Base-by-base conservation (phyloP, 2,888 invertebrate species). In the Ametastegia equiseti region DNA sequence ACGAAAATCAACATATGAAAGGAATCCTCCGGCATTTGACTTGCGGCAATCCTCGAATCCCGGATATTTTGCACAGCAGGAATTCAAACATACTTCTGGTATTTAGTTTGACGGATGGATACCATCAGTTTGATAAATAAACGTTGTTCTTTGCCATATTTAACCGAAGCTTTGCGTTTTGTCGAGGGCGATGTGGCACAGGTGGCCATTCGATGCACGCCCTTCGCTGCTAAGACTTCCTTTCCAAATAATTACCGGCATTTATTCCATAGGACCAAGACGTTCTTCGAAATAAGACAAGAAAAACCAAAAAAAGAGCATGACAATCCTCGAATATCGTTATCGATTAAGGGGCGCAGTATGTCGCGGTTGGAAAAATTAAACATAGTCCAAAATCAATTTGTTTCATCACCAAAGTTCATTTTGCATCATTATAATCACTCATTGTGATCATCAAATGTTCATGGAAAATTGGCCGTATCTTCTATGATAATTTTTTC, bases 121-220 rank as follows among this genome's bases (percentile, higher is more conserved):
- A 69, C 83, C 84, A 88, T 89, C 88, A 86, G 83, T 80, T 81
- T 89, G 89, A 89, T 88, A 84, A 88, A 89, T 89, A 88, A 89
- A 88, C 87, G 84, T 83, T 83, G 84, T 85, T 86, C 86, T 83
- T 63, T 81, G 83, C 80, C 83, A 86, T 87, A 86, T 85, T 86
- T 88, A 85, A 88, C 65, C 65, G 19, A 71, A 39, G 79, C 71
- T 67, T 75, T 47, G 45, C 50, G 50, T 80, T 75, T 36, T 78
- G 75, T 81, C 80, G 80, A 82, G 83, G 81, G 83, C 83, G 81
- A 83, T n/a, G n/a, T n/a, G 80, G 80, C 83, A 87, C 84, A 84
- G 83, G 83, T 84, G 85, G 85, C 81, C 82, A 15, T 80, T 54
- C 54, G 47, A 23, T 60, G 30, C 45, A 47, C 81, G 39, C 23